Evolutionary conservation across 2,797 vertebrate species (phyloP), one percentile per base, ranked within the genome.

Genomic region (Menidia menidia): DNA sequence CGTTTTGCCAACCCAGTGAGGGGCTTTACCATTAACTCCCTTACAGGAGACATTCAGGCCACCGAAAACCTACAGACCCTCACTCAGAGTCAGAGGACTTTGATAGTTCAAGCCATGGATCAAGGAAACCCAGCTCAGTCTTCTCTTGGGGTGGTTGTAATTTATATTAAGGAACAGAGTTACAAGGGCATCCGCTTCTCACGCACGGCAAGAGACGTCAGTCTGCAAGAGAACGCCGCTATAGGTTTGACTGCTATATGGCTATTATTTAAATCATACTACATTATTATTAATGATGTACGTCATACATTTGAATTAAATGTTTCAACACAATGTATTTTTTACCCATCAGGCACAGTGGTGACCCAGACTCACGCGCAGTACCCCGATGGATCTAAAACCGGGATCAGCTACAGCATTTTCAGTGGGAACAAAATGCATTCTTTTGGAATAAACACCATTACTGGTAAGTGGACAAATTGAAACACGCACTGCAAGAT

Each of bases 91-190:
- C 96, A 98, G 72, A 95, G 96, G 48, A 97, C 96, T 0, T 91
- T 99, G 68, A 97, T 98, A 10, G 83, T 99, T 35, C 95, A 98
- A 87, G 98, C 98, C 69, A 96, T 96, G 4, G 98, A 99, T 86
- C 95, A 99, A 81, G 98, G 98, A 39, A 96, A 95, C 52, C 96
- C 97, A 0, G 89, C 97, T 0, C 95, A 96, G 41, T 98, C 97
- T 68, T 96, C 97, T 25, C 94, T 96, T 0, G 98, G 97, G 0
- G 97, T 98, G 54, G 96, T 99, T 53, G 83, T 98, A 13, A 86
- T 99, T 75, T 96, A 96, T 0, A 76, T 99, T 48, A 94, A 93
- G 63, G 98, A 97, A 4, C 95, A 98, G 82, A 90, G 87, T 10
- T 95, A 96, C 81, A 91, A 47, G 1, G 97, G 97, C 2, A 95